phyloP scores from a whole-genome alignment of 2,888 invertebrate genomes.

The Ophraella communa region DNA sequence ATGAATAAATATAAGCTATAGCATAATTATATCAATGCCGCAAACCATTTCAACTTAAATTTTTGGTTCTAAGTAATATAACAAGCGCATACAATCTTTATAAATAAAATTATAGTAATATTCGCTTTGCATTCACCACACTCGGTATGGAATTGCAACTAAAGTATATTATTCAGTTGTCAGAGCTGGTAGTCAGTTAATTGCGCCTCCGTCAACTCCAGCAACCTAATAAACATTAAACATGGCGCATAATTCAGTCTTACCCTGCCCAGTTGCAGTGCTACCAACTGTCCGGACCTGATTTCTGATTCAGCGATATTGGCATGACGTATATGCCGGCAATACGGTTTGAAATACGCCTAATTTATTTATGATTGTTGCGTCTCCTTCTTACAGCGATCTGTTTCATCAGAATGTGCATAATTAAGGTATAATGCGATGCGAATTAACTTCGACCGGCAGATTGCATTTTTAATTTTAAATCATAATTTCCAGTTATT shows the following conservation, averaged over 20 bases:
- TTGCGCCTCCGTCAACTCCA: conserved; percentile 59
- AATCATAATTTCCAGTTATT: background rate
- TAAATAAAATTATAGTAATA: background rate
- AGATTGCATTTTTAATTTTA: conserved; percentile 18
- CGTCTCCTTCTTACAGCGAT: conserved; percentile 41
- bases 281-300: conserved; percentile 48
- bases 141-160: conserved; percentile 30
- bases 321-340: conserved; percentile 47
- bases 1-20: no score
- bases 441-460: conserved; percentile 10
- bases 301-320: conserved; percentile 50
- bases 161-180: conserved; percentile 55
- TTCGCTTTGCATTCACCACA: background rate
- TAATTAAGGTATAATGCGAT: conserved; percentile 43
- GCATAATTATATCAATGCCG: no score
- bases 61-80: no score
- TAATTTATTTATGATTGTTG: conserved; percentile 49
- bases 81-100: no score
- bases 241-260: conserved; percentile 59
- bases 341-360: conserved; percentile 47
- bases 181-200: conserved; percentile 57
- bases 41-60: no score
- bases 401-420: conserved; percentile 41
- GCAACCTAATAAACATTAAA: conserved; percentile 60
- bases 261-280: conserved; percentile 52